Evolutionary conservation across 1,140 invertebrate genomes (phyloP).

Genomic region (Gonatopus flavifemur): DNA sequence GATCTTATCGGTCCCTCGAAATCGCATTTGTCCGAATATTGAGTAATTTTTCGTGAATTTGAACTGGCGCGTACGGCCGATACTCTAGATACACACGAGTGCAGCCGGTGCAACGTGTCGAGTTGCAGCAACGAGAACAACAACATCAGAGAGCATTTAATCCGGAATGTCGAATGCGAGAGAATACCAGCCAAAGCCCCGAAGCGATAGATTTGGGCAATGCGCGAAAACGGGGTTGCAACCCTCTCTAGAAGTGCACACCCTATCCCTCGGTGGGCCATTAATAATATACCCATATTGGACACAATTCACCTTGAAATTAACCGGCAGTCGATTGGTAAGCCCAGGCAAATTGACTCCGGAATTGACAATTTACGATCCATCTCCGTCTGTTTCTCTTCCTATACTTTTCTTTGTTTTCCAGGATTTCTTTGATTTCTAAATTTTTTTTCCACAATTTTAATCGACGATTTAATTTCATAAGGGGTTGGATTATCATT

Average conservation of each 20-base stretch:
- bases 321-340: slow-evolving; percentile 59
- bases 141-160: slow-evolving; percentile 46
- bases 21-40: too few species aligned
- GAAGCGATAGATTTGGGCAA: slow-evolving; percentile 54
- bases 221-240: slow-evolving; percentile 54
- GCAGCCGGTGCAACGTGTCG: slow-evolving; percentile 1
- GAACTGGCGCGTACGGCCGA: too few species aligned
- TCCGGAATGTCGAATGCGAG: slow-evolving; percentile 42
- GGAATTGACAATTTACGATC: slow-evolving; percentile 60
- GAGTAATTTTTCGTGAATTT: too few species aligned
- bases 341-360: slow-evolving; percentile 59
- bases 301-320: slow-evolving; percentile 62
- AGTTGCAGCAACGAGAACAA: neutral
- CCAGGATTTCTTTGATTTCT: too few species aligned
- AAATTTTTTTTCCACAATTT: too few species aligned
- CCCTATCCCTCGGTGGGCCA: slow-evolving; percentile 52
- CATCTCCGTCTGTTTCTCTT: neutral
- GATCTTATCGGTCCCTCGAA: too few species aligned
- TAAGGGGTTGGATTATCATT: too few species aligned
- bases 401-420: neutral
- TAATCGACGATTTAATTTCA: too few species aligned
- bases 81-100: neutral
- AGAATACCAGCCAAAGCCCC: slow-evolving; percentile 29
- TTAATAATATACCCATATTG: slow-evolving; percentile 62
- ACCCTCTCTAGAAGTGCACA: slow-evolving; percentile 32